Conservation (phyloP, 2,797 vertebrate species). For the Mormyrops attenuatus region DNA sequence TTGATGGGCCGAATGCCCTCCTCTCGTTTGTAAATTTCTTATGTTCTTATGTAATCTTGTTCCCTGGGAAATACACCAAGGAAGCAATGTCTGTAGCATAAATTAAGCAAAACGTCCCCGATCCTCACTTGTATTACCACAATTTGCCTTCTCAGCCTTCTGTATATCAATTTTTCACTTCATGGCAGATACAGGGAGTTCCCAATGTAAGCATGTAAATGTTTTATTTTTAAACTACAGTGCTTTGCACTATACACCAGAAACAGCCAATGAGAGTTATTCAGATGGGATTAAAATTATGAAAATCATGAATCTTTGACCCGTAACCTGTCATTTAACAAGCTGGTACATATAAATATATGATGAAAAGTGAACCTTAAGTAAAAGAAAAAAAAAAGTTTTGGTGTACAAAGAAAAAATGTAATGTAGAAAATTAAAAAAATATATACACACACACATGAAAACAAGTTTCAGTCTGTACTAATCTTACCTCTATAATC, state of each 20-base stretch:
- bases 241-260: background rate
- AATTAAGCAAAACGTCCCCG: background rate
- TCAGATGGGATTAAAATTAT: background rate
- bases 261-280: background rate
- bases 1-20: no score
- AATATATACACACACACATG: background rate
- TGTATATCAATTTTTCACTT: background rate
- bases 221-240: background rate
- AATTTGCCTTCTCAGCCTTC: background rate
- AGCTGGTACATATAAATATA: background rate
- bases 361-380: background rate
- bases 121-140: background rate
- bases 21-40: no score
- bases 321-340: background rate
- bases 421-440: background rate
- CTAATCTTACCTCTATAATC: slow-evolving; percentile 41
- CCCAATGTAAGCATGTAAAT: background rate
- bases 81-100: background rate
- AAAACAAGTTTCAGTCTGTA: slow-evolving; percentile 33
- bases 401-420: background rate
- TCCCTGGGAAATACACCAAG: background rate
- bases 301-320: background rate
- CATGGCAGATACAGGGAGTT: background rate
- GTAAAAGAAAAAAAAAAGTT: background rate
- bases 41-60: background rate